These are phyloP conservation scores for Ptychadena robeensis DNA, from an alignment of 2,797 vertebrate genomes.

Conservation along the genomic window DNA sequence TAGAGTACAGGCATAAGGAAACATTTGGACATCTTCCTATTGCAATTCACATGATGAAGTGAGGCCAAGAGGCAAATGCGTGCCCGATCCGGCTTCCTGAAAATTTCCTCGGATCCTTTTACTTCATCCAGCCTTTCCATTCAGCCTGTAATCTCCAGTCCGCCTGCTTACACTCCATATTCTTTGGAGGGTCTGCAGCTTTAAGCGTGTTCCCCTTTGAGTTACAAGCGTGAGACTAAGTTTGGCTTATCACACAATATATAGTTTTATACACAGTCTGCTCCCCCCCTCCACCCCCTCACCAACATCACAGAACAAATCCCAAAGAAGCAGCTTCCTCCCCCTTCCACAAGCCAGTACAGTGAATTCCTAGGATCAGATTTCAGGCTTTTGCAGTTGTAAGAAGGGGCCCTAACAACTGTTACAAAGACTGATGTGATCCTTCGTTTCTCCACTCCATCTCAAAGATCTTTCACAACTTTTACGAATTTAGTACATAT, in stretches of 20 bases:
- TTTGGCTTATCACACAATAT: slow-evolving; percentile 53
- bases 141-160: slow-evolving; percentile 29
- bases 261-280: slow-evolving; percentile 49
- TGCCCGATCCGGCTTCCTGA: slow-evolving; percentile 42
- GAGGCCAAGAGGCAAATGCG: slow-evolving; percentile 47
- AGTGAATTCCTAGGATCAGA: slow-evolving; percentile 55
- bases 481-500: no score
- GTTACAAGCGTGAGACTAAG: slow-evolving; percentile 43
- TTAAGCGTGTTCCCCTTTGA: slow-evolving; percentile 24
- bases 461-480: not conserved
- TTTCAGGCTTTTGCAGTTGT: slow-evolving; percentile 41
- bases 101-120: slow-evolving; percentile 36
- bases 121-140: slow-evolving; percentile 47
- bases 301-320: slow-evolving; percentile 51
- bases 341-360: slow-evolving; percentile 37
- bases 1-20: slow-evolving; percentile 47
- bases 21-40: slow-evolving; percentile 50
- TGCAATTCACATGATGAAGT: slow-evolving; percentile 38
- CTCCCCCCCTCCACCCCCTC: slow-evolving; percentile 41
- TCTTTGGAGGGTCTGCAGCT: slow-evolving; percentile 17
- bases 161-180: slow-evolving; percentile 25
- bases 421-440: slow-evolving; percentile 33
- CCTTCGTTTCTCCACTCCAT: not conserved
- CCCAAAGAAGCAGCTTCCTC: slow-evolving; percentile 58
- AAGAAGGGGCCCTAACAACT: slow-evolving; percentile 50